Percentiles rank a stretch among this genome's conserved stretches.
phyloP scores from a whole-genome alignment of 2,888 invertebrate genomes.

The Cybosia mesomella region DNA sequence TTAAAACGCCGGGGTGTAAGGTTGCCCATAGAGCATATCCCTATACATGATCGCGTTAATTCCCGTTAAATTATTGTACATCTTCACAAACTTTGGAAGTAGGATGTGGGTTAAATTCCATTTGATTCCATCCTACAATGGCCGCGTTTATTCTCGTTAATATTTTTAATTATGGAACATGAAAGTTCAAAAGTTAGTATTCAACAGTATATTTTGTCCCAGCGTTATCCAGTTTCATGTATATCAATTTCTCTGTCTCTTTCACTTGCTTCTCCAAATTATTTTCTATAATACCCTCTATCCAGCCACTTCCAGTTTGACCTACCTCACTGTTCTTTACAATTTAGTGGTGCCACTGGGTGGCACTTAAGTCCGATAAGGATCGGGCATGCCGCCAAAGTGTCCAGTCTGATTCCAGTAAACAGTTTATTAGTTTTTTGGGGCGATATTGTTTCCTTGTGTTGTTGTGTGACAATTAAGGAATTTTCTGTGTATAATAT shows the following conservation, averaged over 20 bases:
- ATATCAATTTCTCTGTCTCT: background rate
- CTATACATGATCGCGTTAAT: too few relatives aligned
- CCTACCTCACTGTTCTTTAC: background rate
- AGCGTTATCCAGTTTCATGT: background rate
- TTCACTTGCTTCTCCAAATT: background rate
- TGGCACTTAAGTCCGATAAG: constrained; percentile 4
- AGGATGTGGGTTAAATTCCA: too few relatives aligned
- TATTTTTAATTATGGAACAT: too few relatives aligned
- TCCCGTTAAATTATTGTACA: too few relatives aligned
- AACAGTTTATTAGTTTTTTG: background rate
- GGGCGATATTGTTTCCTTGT: background rate
- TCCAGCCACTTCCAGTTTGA: background rate
- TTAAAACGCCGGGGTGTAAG: too few relatives aligned
- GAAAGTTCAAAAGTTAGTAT: background rate
- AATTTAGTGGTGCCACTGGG: background rate
- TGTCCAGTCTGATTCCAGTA: background rate
- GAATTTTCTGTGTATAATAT: background rate
- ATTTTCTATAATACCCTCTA: background rate
- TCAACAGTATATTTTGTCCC: too few relatives aligned
- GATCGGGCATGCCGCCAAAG: background rate
- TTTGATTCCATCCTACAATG: too few relatives aligned
- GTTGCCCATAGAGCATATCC: too few relatives aligned
- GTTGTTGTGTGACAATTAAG: background rate
- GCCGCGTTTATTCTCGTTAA: too few relatives aligned
- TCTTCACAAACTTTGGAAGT: too few relatives aligned